These are phyloP conservation scores for Vesta saturnalis DNA, from an alignment of 2,888 invertebrate genomes.

Conservation along the genomic window DNA sequence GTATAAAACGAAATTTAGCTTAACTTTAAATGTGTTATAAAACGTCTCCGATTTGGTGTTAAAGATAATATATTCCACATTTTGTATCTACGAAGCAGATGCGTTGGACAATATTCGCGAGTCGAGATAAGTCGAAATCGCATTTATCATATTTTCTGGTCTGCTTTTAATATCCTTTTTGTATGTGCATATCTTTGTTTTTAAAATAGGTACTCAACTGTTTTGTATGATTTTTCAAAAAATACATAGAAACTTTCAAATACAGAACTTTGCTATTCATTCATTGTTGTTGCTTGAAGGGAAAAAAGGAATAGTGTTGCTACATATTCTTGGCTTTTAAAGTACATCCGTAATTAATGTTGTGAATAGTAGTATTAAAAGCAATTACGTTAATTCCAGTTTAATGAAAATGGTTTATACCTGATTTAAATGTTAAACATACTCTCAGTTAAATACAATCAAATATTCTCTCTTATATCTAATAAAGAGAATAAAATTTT, in stretches of 20 bases:
- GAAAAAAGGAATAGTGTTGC: too few relatives aligned
- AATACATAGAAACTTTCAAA: conserved; percentile 3
- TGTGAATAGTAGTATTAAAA: too few relatives aligned
- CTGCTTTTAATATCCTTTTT: conserved; percentile 24
- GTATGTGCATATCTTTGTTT: conserved; percentile 28
- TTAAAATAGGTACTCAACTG: conserved; percentile 14
- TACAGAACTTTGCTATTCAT: neutral
- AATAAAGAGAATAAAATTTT: too few relatives aligned
- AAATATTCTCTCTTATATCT: too few relatives aligned
- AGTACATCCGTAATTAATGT: too few relatives aligned
- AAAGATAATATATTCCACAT: conserved; percentile 23
- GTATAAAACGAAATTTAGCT: neutral
- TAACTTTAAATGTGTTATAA: conserved; percentile 5
- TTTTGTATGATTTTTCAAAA: neutral
- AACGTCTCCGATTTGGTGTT: conserved; percentile 7
- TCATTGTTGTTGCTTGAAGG: neutral
- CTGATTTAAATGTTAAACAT: too few relatives aligned
- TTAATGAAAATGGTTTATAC: too few relatives aligned
- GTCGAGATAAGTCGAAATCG: conserved; percentile 15
- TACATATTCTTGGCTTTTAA: too few relatives aligned
- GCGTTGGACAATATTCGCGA: conserved; percentile 22
- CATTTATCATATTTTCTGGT: conserved; percentile 22
- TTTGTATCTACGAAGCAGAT: conserved; percentile 19
- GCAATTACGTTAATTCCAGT: too few relatives aligned
- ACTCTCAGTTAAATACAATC: too few relatives aligned